Conservation (phyloP, 1,140 invertebrate species). For the Luehdorfia chinensis region DNA sequence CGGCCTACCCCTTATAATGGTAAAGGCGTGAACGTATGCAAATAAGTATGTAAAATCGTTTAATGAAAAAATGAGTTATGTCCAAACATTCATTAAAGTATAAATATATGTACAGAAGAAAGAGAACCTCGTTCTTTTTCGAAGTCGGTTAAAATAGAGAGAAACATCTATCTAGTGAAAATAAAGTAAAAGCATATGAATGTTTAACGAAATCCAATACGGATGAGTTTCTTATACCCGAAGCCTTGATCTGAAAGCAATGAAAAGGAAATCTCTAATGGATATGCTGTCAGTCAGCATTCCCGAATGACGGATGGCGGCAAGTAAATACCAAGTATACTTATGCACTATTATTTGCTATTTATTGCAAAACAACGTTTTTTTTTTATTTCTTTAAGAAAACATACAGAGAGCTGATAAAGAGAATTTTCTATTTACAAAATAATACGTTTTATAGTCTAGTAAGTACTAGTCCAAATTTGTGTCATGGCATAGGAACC, state of each 20-base stretch:
- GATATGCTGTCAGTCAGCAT: constrained; percentile 11
- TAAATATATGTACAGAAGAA: too few species aligned
- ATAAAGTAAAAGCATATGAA: background rate
- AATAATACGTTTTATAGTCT: background rate
- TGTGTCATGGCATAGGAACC: too few species aligned
- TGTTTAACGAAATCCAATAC: constrained; percentile 6
- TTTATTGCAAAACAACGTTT: too few species aligned
- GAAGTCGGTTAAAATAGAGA: too few species aligned
- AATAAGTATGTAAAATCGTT: too few species aligned
- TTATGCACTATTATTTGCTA: background rate
- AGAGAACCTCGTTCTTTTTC: too few species aligned
- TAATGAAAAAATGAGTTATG: too few species aligned
- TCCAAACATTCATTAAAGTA: too few species aligned
- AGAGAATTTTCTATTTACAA: background rate
- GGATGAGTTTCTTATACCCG: background rate
- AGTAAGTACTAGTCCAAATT: too few species aligned
- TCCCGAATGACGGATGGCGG: constrained; percentile 12
- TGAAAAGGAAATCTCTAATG: constrained; percentile 16
- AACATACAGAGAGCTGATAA: background rate
- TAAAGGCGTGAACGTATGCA: too few species aligned
- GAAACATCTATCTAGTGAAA: background rate
- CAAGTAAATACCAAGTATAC: background rate
- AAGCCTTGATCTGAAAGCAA: constrained; percentile 2
- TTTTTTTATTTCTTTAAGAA: background rate
- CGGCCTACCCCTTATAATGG: too few species aligned